Conservation (phyloP, 2,113 vertebrate species). For the Microcebus ravelobensis region DNA sequence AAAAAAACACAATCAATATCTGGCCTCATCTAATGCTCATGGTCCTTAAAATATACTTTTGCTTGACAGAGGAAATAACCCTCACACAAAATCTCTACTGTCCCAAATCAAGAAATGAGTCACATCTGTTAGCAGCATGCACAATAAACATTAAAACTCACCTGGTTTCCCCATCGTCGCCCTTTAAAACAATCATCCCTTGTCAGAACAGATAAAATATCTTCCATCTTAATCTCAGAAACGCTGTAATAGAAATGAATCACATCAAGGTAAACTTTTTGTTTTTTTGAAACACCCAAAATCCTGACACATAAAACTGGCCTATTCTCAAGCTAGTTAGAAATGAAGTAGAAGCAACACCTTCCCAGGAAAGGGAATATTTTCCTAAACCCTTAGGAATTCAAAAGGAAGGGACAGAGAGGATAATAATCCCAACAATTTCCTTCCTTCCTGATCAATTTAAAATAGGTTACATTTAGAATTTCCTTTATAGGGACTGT, state of each 20-base stretch:
- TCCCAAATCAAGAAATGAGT: background rate
- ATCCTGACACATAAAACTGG: background rate
- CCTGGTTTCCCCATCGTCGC: constrained; percentile 87
- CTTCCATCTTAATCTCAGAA: constrained; percentile 92
- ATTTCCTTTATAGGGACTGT: background rate
- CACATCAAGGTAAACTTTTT: background rate
- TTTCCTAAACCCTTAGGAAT: background rate
- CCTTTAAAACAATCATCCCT: constrained; percentile 88
- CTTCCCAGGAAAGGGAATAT: background rate
- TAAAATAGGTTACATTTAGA: background rate
- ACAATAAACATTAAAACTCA: constrained; percentile 82
- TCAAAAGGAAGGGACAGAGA: background rate
- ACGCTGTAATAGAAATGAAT: constrained; percentile 84
- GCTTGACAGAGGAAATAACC: background rate
- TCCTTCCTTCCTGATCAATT: background rate
- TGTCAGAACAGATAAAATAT: constrained; percentile 89
- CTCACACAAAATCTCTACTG: fast-evolving
- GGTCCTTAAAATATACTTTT: background rate
- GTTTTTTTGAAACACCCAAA: background rate
- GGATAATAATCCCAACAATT: background rate
- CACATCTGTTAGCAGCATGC: background rate
- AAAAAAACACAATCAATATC: background rate
- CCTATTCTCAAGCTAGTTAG: background rate
- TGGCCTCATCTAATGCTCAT: background rate
- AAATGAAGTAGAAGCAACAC: background rate